Percentiles rank a stretch among this genome's conserved stretches.
Conservation (phyloP, 1,140 invertebrate species). For the Drosophila parvula region DNA sequence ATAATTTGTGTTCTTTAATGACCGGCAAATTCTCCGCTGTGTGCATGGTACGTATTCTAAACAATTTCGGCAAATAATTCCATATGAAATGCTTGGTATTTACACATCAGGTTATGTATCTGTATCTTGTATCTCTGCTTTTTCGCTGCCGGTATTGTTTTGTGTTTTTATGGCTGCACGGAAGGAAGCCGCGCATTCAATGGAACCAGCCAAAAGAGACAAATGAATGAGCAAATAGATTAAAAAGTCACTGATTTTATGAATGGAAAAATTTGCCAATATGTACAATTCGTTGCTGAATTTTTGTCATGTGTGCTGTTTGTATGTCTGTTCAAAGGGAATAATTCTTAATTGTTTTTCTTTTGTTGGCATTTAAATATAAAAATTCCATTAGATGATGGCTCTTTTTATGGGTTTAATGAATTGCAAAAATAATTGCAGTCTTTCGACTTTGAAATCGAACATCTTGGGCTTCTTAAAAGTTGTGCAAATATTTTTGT, state of each 20-base stretch:
- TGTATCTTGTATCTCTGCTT: conserved; percentile 19
- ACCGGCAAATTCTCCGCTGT: conserved; percentile 26
- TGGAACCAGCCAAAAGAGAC: conserved; percentile 53
- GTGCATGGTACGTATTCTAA: conserved; percentile 44
- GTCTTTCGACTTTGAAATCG: background rate
- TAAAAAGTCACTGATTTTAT: conserved; percentile 30
- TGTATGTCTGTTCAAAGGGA: conserved; percentile 12
- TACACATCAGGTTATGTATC: conserved; percentile 24
- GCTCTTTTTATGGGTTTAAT: conserved; percentile 3
- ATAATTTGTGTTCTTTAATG: conserved; percentile 64
- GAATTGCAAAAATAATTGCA: background rate
- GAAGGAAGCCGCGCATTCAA: conserved; percentile 69
- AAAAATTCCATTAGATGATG: conserved; percentile 22
- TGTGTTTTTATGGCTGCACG: conserved; percentile 58
- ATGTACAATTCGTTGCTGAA: conserved; percentile 13
- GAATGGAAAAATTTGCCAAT: conserved; percentile 17
- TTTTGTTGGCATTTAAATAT: conserved; percentile 4
- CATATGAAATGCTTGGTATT: conserved; percentile 31
- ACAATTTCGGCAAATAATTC: conserved; percentile 50
- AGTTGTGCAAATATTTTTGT: conserved; percentile 4
- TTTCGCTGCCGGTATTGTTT: conserved; percentile 20
- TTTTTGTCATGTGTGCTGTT: conserved; percentile 25
- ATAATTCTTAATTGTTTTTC: conserved; percentile 32
- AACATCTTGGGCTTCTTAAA: background rate
- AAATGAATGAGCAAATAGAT: conserved; percentile 28